Conservation (phyloP, 2,888 invertebrate genomes). For the Eupeodes latifasciatus region DNA sequence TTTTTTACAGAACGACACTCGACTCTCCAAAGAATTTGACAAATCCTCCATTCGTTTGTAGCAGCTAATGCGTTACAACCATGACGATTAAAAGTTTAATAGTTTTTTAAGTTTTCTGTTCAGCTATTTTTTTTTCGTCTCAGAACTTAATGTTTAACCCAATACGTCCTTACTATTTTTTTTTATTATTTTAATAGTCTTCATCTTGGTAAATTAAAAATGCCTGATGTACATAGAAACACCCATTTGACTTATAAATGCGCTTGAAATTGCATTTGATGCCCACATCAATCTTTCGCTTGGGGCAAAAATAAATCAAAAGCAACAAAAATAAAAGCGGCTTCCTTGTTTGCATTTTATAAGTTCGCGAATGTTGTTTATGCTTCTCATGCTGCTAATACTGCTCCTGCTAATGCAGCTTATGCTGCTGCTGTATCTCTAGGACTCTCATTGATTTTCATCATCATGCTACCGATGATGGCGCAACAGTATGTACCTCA, state of each 20-base stretch:
- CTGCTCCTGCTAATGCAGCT: conserved; percentile 27
- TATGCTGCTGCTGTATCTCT: conserved; percentile 42
- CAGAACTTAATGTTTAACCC: no score
- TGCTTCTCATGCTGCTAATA: conserved; percentile 4
- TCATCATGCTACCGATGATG: conserved; percentile 57
- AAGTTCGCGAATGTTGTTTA: conserved; percentile 35
- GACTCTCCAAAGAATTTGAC: no score
- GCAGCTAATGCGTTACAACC: no score
- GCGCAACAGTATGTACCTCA: conserved; percentile 29
- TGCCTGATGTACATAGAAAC: not conserved
- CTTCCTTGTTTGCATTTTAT: conserved; percentile 70
- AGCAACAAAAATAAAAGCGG: conserved; percentile 38
- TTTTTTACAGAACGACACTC: no score
- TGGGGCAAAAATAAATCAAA: conserved; percentile 36
- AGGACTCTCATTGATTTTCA: conserved; percentile 66
- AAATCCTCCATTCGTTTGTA: no score
- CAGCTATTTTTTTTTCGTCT: no score
- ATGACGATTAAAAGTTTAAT: no score
- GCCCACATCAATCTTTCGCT: conserved; percentile 44
- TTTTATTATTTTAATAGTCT: no score
- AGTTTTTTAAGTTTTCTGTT: no score
- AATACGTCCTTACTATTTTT: no score
- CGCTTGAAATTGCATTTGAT: conserved; percentile 62
- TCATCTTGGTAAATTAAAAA: not conserved
- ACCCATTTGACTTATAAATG: conserved; percentile 64